These are phyloP conservation scores for Urocynchramus pylzowi DNA, from an alignment of 2,113 vertebrate species.

Conservation along the genomic window DNA sequence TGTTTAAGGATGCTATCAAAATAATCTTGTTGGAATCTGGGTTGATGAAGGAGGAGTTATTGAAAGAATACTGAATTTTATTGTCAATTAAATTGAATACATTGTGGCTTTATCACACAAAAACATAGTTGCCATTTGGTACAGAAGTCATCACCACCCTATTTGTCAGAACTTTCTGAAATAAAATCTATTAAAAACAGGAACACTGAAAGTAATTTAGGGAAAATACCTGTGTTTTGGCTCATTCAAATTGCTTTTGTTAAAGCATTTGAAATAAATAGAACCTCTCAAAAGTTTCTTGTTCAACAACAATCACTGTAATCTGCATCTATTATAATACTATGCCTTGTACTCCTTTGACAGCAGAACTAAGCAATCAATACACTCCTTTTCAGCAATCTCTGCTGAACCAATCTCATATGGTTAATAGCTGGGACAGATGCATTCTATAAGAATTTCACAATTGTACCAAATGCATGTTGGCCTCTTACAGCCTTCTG, in stretches of 20 bases:
- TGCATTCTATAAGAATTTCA: background rate
- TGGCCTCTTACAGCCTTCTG: background rate
- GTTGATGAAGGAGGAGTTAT: background rate
- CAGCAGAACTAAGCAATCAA: background rate
- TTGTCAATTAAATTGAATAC: background rate
- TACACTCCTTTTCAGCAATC: background rate
- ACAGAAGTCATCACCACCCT: background rate
- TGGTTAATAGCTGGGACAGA: conserved; percentile 1
- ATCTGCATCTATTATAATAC: conserved; percentile 18
- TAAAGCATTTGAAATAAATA: conserved; percentile 23
- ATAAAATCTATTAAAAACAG: conserved; percentile 5
- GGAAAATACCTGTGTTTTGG: background rate
- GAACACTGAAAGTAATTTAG: background rate
- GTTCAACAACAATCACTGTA: conserved; percentile 4
- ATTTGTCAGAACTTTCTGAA: background rate
- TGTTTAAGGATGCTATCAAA: background rate
- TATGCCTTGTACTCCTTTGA: background rate
- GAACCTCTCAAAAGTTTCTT: background rate
- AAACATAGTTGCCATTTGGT: background rate
- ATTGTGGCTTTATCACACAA: background rate
- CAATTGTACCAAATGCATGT: background rate
- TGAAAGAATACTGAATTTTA: background rate
- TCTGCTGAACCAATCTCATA: background rate
- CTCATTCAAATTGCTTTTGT: background rate
- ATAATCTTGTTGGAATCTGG: background rate